These are phyloP conservation scores for Mongoloraphidia duomilia DNA, from an alignment of 2,888 invertebrate genomes.

Conservation along the genomic window DNA sequence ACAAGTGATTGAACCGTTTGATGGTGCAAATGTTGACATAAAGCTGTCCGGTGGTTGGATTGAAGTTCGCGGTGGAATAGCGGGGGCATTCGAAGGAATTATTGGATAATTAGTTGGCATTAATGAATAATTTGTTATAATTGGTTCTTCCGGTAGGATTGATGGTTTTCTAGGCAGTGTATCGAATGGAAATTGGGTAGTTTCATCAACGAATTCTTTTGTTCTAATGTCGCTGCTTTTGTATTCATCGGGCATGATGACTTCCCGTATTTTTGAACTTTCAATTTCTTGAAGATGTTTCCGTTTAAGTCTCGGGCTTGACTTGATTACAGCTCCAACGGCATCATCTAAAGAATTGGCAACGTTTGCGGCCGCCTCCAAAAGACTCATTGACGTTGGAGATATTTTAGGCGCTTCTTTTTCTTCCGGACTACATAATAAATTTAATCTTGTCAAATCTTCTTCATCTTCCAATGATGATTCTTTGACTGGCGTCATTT, in stretches of 20 bases:
- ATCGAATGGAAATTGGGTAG: constrained; percentile 5
- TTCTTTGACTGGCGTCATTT: too few relatives aligned
- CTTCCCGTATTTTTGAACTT: constrained; percentile 5
- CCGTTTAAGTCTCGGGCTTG: constrained; percentile 40
- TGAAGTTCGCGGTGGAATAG: too few relatives aligned
- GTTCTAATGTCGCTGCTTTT: constrained; percentile 8
- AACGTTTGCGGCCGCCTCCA: constrained; percentile 51
- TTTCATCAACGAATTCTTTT: constrained; percentile 10
- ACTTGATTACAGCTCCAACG: constrained; percentile 50
- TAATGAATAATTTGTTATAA: too few relatives aligned
- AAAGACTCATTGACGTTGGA: constrained; percentile 33
- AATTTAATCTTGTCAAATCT: constrained; percentile 21
- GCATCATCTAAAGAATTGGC: constrained; percentile 53
- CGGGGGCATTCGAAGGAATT: too few relatives aligned
- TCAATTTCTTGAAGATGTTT: constrained; percentile 37
- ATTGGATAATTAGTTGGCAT: too few relatives aligned
- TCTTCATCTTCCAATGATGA: too few relatives aligned
- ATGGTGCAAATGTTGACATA: too few relatives aligned
- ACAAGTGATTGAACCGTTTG: too few relatives aligned
- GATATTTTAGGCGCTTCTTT: constrained; percentile 13
- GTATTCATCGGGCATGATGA: constrained; percentile 6
- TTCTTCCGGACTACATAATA: not conserved
- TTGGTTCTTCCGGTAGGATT: too few relatives aligned
- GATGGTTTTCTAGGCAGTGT: not conserved
- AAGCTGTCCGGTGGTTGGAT: too few relatives aligned